Evolutionary conservation across 1,140 invertebrate genomes (phyloP).

Genomic region (Maniola jurtina): DNA sequence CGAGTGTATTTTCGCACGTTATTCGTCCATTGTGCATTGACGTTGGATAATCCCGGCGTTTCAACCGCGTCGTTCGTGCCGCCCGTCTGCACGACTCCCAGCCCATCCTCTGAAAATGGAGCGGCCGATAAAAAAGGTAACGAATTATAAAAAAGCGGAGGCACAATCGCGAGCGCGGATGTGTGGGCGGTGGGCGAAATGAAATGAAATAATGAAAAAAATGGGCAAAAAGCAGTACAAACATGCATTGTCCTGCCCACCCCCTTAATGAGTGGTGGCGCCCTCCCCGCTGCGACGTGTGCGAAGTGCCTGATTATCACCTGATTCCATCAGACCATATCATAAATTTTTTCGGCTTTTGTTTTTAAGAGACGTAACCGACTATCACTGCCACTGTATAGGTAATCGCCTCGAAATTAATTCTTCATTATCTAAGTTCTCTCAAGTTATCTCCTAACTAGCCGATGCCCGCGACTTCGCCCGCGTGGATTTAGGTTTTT

Average conservation of each 20-base stretch:
- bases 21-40: no score
- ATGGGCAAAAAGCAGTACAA: constrained; percentile 77
- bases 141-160: constrained; percentile 78
- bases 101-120: constrained; percentile 76
- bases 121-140: constrained; percentile 78
- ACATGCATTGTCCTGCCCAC: constrained; percentile 74
- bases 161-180: constrained; percentile 75
- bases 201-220: constrained; percentile 79
- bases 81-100: constrained; percentile 45
- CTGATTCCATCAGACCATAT: constrained; percentile 62
- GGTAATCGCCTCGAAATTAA: background rate
- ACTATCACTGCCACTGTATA: background rate
- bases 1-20: no score
- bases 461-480: no score
- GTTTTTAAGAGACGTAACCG: constrained; percentile 12
- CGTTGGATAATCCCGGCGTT: no score
- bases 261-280: constrained; percentile 67
- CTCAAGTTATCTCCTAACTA: no score
- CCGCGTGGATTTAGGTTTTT: no score
- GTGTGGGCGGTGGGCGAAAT: constrained; percentile 75
- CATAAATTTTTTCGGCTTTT: constrained; percentile 31
- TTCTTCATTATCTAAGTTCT: no score
- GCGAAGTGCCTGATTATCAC: constrained; percentile 74
- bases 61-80: constrained; percentile 36
- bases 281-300: constrained; percentile 49